These are phyloP conservation scores for Galeopterus variegatus DNA, from an alignment of 2,113 vertebrate genomes.

Conservation along the genomic window DNA sequence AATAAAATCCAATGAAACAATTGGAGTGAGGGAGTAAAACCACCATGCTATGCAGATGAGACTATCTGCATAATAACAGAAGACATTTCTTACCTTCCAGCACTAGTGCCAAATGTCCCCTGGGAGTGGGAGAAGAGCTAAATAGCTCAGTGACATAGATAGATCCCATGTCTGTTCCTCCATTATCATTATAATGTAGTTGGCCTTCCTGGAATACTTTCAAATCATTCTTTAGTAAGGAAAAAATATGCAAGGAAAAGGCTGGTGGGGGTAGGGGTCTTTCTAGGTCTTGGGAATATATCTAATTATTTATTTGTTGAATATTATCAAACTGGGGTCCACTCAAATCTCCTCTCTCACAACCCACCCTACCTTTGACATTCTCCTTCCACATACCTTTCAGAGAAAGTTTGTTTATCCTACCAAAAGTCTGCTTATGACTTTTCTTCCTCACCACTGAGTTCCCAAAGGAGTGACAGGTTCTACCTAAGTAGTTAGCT, in stretches of 20 bases:
- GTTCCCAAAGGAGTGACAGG: not conserved
- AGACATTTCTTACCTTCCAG: not conserved
- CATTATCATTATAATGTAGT: not conserved
- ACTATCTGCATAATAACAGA: not conserved
- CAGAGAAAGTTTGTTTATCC: not conserved
- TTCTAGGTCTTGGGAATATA: not conserved
- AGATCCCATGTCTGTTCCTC: not conserved
- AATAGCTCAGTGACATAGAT: not conserved
- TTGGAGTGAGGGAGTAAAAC: not conserved
- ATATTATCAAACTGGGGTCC: not conserved
- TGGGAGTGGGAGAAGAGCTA: not conserved
- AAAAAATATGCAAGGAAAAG: not conserved
- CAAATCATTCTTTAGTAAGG: not conserved
- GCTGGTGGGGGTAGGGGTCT: not conserved
- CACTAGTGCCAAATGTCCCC: not conserved
- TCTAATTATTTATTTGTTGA: not conserved
- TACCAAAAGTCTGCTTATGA: not conserved
- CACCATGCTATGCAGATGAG: not conserved
- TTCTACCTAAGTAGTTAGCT: not conserved
- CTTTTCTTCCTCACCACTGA: not conserved
- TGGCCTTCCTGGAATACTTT: not conserved
- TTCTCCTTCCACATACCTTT: not conserved
- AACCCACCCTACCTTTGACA: not conserved
- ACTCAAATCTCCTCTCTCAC: not conserved
- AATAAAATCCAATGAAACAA: conserved; percentile 1